Evolutionary conservation across 1,140 invertebrate genomes (phyloP).

Genomic region (Anadara kagoshimensis): DNA sequence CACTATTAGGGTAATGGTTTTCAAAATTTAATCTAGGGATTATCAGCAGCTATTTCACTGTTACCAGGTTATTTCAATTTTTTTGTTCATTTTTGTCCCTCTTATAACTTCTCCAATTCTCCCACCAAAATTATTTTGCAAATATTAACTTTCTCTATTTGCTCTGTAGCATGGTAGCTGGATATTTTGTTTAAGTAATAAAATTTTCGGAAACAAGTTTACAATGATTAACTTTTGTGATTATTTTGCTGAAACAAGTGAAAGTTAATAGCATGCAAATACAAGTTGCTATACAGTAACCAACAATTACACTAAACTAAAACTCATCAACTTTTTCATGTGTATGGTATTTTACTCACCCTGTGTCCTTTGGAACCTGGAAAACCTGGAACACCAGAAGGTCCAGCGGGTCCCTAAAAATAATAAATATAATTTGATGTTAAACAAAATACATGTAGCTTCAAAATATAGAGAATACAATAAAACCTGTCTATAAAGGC

Average conservation of each 20-base stretch:
- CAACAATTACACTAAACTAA: background rate
- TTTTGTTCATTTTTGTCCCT: no score
- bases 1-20: background rate
- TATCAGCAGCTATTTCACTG: background rate
- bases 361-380: slow-evolving; percentile 66
- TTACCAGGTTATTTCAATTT: background rate
- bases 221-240: no score
- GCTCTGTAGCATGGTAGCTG: no score
- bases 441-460: background rate
- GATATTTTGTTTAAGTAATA: no score
- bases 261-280: no score
- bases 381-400: slow-evolving; percentile 59
- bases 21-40: background rate
- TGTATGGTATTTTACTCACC: slow-evolving; percentile 37
- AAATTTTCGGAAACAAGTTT: no score
- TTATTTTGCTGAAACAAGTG: no score
- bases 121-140: no score
- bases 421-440: background rate
- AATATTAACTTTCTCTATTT: no score
- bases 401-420: slow-evolving; percentile 41
- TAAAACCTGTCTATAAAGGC: no score
- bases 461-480: background rate
- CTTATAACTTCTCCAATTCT: no score
- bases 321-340: no score
- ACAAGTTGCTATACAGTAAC: background rate